These are phyloP conservation scores for Archaeoteleia sp. DNA, from an alignment of 2,888 invertebrate species.

Conservation along the genomic window DNA sequence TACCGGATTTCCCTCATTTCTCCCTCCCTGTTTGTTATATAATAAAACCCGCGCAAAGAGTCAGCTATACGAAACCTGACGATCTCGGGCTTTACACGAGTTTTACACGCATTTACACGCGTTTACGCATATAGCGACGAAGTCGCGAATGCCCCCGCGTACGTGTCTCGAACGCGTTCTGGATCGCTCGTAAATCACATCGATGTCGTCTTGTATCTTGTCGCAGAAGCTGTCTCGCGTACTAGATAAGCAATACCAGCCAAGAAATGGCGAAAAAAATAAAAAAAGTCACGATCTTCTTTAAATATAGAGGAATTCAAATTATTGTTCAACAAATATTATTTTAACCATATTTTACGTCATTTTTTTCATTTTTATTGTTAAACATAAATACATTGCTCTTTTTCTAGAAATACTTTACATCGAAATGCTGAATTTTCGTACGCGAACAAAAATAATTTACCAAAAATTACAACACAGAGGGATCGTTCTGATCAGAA, in stretches of 20 bases:
- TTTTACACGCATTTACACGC: slow-evolving; percentile 46
- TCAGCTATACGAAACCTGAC: too few relatives aligned
- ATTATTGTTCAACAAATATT: slow-evolving; percentile 23
- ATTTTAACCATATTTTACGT: slow-evolving; percentile 41
- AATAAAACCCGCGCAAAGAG: slow-evolving; percentile 12
- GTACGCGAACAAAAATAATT: too few relatives aligned
- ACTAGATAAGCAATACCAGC: slow-evolving; percentile 43
- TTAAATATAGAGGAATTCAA: slow-evolving; percentile 47
- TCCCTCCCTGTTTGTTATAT: slow-evolving; percentile 56
- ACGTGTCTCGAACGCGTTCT: slow-evolving; percentile 22
- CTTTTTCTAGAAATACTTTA: too few relatives aligned
- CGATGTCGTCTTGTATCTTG: slow-evolving; percentile 24
- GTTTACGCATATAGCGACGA: neutral
- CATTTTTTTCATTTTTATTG: too few relatives aligned
- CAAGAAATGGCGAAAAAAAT: slow-evolving; percentile 14
- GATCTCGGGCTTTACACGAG: slow-evolving; percentile 29
- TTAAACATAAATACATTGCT: too few relatives aligned
- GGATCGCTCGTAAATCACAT: slow-evolving; percentile 46
- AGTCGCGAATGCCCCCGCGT: slow-evolving; percentile 5
- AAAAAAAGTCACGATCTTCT: slow-evolving; percentile 21
- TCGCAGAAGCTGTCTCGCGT: neutral
- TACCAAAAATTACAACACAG: too few relatives aligned
- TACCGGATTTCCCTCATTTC: slow-evolving; percentile 63
- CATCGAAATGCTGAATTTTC: too few relatives aligned
- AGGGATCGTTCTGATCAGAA: too few relatives aligned